Conservation (phyloP, 2,888 invertebrate genomes). For the Hartigia nigra region DNA sequence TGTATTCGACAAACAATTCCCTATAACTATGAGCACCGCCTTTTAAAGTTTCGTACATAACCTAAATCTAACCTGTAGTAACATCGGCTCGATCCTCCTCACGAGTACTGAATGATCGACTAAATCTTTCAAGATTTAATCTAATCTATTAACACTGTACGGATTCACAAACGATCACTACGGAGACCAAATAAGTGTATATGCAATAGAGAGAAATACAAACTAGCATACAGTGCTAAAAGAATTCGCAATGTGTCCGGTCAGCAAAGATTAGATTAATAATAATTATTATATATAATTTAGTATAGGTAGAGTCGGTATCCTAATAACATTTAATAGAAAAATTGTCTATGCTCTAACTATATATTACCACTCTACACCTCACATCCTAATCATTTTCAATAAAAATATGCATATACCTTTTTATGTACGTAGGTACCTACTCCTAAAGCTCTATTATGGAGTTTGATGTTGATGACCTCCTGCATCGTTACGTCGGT, state of each 20-base stretch:
- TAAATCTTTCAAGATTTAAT: neutral
- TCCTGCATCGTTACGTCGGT: conserved; percentile 4
- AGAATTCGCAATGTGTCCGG: neutral
- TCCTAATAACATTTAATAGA: conserved; percentile 49
- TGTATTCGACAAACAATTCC: neutral
- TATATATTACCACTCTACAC: neutral
- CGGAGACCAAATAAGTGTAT: neutral
- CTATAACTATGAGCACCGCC: neutral
- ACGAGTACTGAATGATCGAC: neutral
- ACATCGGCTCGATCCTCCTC: neutral
- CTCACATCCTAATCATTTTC: neutral
- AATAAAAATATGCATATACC: neutral
- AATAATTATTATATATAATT: no score
- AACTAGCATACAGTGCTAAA: neutral
- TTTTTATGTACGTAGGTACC: neutral
- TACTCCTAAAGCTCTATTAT: conserved; percentile 36
- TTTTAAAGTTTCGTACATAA: neutral
- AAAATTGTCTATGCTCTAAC: conserved; percentile 33
- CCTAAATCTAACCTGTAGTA: neutral
- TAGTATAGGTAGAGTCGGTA: conserved; percentile 23
- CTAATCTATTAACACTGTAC: neutral
- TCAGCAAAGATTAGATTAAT: neutral
- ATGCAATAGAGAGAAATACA: neutral
- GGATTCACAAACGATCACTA: neutral
- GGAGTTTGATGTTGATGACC: conserved; percentile 45